Conservation (phyloP, 1,140 invertebrate species). For the Saccostrea echinata region DNA sequence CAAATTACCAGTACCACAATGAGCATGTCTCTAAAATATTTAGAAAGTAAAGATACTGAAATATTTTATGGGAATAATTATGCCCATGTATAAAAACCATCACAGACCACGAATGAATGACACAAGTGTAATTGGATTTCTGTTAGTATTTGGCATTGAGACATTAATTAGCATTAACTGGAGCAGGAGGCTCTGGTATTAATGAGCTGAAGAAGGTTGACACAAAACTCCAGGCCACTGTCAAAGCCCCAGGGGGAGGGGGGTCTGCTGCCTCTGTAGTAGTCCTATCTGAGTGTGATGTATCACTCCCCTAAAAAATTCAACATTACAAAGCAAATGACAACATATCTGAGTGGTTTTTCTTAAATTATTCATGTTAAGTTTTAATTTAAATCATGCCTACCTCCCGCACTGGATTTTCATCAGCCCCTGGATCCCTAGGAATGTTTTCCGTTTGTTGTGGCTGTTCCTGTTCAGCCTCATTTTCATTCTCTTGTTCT, state of each 20-base stretch:
- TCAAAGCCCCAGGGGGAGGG: conserved; percentile 54
- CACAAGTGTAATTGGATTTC: not conserved
- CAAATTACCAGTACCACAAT: no score
- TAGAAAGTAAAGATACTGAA: not conserved
- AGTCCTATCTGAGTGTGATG: not conserved
- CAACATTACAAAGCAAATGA: not conserved
- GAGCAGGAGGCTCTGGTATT: conserved; percentile 64
- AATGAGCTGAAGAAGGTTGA: conserved; percentile 69
- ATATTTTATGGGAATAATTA: not conserved
- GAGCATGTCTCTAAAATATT: not conserved
- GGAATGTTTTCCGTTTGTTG: conserved; percentile 74
- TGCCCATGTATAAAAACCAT: not conserved
- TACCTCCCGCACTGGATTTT: not conserved
- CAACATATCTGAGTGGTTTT: no score
- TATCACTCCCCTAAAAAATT: not conserved
- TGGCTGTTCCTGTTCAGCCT: conserved; percentile 75
- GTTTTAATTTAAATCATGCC: not conserved
- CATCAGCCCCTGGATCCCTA: not conserved
- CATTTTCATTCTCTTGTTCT: conserved; percentile 56
- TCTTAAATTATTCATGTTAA: no score
- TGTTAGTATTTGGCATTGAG: not conserved
- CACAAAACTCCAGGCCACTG: conserved; percentile 63
- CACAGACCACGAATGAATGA: not conserved
- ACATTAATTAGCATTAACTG: conserved; percentile 66
- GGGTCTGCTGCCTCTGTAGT: conserved; percentile 16